Conservation (phyloP, 1,140 invertebrate species). For the Danaus plexippus region DNA sequence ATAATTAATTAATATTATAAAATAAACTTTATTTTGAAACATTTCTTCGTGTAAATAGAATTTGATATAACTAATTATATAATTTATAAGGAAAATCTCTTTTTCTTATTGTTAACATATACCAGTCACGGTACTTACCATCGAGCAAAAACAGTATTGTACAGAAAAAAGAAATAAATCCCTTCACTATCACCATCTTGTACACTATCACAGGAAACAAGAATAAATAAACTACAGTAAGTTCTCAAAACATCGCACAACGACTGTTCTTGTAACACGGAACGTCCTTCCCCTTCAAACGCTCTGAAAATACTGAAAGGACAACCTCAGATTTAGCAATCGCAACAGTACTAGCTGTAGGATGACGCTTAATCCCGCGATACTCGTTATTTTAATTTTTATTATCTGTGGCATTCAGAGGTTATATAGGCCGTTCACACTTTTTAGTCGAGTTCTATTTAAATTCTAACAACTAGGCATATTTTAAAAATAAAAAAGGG, state of each 20-base stretch:
- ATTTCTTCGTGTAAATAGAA: too few species aligned
- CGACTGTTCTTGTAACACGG: conserved; percentile 9
- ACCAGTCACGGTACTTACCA: conserved; percentile 18
- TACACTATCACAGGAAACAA: conserved; percentile 10
- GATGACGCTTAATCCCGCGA: conserved; percentile 18
- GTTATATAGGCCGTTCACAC: conserved; percentile 3
- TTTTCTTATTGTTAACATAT: too few species aligned
- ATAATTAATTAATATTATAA: too few species aligned
- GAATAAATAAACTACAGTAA: background rate
- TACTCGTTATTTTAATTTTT: conserved; percentile 18
- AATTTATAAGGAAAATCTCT: too few species aligned
- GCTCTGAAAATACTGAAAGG: conserved; percentile 16
- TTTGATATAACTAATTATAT: too few species aligned
- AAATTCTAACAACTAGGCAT: background rate
- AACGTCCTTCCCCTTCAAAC: conserved; percentile 14
- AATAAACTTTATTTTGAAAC: too few species aligned
- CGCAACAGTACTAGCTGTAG: conserved; percentile 18
- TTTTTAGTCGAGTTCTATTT: conserved; percentile 11
- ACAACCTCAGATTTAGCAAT: conserved; percentile 15
- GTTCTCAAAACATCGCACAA: conserved; percentile 20
- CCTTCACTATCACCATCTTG: conserved; percentile 13
- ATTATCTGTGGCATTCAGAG: conserved; percentile 17
- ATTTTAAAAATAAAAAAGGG: too few species aligned
- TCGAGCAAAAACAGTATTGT: conserved; percentile 26
- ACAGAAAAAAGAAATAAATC: conserved; percentile 13